phyloP scores from a whole-genome alignment of 2,797 vertebrate genomes.

The Macropus fuliginosus region DNA sequence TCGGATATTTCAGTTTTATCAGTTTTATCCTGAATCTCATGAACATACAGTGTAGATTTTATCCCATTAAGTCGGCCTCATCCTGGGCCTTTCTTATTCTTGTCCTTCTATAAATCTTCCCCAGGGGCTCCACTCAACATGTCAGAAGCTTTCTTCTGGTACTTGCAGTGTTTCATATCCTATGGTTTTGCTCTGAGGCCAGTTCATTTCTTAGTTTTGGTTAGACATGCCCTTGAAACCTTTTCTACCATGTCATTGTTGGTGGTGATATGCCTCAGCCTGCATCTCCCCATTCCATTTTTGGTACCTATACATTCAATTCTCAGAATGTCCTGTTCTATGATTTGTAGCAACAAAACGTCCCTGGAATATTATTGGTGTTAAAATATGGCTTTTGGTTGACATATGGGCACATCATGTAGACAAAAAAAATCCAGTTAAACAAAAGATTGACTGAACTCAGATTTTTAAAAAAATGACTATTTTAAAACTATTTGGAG shows the following conservation, averaged over 20 bases:
- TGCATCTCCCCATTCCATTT: neutral
- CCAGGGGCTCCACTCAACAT: neutral
- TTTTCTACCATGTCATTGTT: neutral
- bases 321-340: neutral
- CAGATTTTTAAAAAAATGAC: neutral
- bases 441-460: neutral
- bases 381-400: neutral
- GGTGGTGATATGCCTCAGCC: neutral
- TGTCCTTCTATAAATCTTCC: neutral
- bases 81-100: neutral
- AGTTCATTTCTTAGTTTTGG: neutral
- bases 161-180: neutral
- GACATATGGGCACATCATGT: neutral
- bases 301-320: neutral
- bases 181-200: neutral
- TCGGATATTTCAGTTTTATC: neutral
- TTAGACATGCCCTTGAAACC: neutral
- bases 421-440: neutral
- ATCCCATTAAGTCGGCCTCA: neutral
- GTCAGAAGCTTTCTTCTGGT: neutral
- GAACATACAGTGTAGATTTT: neutral
- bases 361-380: neutral
- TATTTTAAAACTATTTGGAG: neutral
- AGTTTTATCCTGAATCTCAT: neutral
- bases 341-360: neutral